Percentiles rank a stretch among this genome's conserved stretches.
Conservation (phyloP, 2,888 invertebrate species). For the Epistrophe eligans region DNA sequence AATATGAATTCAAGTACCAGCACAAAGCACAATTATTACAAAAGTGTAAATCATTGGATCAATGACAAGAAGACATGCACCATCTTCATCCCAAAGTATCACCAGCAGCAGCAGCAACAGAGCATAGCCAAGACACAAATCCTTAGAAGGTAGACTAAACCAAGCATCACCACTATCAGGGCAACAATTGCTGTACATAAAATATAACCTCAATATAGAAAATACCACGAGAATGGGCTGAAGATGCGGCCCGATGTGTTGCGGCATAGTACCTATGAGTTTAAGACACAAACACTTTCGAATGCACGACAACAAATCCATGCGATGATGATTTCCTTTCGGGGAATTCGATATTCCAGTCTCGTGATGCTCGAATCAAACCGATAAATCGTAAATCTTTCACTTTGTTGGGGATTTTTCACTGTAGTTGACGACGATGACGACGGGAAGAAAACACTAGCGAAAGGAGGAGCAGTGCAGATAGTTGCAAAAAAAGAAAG, state of each 20-base stretch:
- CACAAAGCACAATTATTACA: conserved; percentile 68
- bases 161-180: conserved; percentile 36
- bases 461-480: conserved; percentile 42
- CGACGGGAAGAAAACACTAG: conserved; percentile 55
- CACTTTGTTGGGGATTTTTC: conserved; percentile 77
- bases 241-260: conserved; percentile 26
- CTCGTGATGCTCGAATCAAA: conserved; percentile 78
- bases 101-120: conserved; percentile 9
- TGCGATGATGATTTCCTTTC: conserved; percentile 75
- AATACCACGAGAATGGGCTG: conserved; percentile 23
- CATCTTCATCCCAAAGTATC: conserved; percentile 63
- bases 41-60: conserved; percentile 75
- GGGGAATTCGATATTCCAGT: conserved; percentile 77
- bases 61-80: conserved; percentile 73
- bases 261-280: neutral
- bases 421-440: conserved; percentile 23
- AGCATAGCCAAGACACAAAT: conserved; percentile 34
- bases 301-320: conserved; percentile 74
- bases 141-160: conserved; percentile 42
- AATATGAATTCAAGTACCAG: conserved; percentile 16
- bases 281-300: conserved; percentile 72
- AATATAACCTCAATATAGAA: conserved; percentile 60
- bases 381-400: conserved; percentile 78
- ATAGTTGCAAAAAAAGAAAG: conserved; percentile 37
- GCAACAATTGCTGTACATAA: conserved; percentile 36